Conservation (phyloP, 2,797 vertebrate species). For the Acrocephalus scirpaceus region DNA sequence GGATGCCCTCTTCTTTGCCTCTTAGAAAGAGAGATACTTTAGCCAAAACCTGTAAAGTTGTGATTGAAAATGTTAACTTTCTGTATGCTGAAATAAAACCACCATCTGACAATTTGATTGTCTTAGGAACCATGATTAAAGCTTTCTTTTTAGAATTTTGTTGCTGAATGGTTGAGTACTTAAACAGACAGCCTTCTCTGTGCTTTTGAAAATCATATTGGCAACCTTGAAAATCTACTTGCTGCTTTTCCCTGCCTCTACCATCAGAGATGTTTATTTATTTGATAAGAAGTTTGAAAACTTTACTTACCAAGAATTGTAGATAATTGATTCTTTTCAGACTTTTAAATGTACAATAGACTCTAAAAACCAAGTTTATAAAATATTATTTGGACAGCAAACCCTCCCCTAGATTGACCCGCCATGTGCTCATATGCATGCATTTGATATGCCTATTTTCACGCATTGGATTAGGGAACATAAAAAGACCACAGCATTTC, state of each 20-base stretch:
- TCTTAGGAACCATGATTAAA: not conserved
- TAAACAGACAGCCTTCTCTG: not conserved
- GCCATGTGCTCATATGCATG: not conserved
- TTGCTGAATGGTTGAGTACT: not conserved
- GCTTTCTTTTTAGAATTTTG: not conserved
- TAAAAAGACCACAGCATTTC: not conserved
- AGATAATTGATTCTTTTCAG: not conserved
- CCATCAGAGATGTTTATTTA: not conserved
- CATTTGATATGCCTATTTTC: not conserved
- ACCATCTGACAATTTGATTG: not conserved
- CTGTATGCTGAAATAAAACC: constrained; percentile 2
- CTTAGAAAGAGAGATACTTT: not conserved
- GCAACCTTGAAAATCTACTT: not conserved
- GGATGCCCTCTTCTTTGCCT: not conserved
- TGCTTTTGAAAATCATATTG: not conserved
- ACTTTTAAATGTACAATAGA: not conserved
- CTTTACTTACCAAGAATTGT: not conserved
- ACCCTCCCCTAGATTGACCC: not conserved
- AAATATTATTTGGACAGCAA: not conserved
- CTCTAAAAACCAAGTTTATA: not conserved
- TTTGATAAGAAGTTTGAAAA: not conserved
- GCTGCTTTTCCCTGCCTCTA: not conserved
- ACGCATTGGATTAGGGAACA: not conserved
- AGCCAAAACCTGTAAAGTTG: not conserved
- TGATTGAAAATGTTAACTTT: not conserved